Evolutionary conservation across 2,888 invertebrate genomes (phyloP), one percentile per base, ranked within the genome.

Genomic region (Macrosoma leucophasiata): DNA sequence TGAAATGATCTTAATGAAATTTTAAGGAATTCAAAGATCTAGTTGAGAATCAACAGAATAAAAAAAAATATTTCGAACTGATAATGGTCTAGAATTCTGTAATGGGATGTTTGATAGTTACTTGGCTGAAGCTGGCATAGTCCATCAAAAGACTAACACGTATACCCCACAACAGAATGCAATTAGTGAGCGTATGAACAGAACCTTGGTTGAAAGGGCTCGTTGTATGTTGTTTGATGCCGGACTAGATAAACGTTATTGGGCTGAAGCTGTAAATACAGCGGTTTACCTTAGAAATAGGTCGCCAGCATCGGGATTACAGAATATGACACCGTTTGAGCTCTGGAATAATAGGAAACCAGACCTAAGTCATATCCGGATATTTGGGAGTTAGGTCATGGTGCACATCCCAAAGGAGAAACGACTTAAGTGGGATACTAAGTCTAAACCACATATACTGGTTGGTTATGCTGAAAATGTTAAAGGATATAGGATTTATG

Each of bases 151-250:
- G 21, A 52, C 58, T 9, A 49, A 42, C 21, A 33, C 51, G 4
- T 52, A 54, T 25, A 52, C 52, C 4, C 55, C 59, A 8, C 39
- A 61, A 36, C 59, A 61, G 36, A 62, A 62, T 43, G 55, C 56
- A 9, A 21, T 49, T 3, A 6, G 25, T 26, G 43, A 41, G 13
- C 20, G 43, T 3, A 7, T 25, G 2, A 43, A 41, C 19, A 18
- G 41, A n/a, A 41, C 41, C 8, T 2, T 42, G 4, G 31, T 42
- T 8, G 42, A 41, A 22, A 25, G 29, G 9, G 36, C 34, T n/a
- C 14, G 28, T 13, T 36, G 46, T 30, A 15, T 50, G 8, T 13
- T 48, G 4, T 48, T 40, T 33, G 48, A 50, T 10, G 41, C 48
- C 1, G 6, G 34, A 5, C 13, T 47, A 1, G 9, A 20, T 0